Conservation (phyloP, 2,113 vertebrate genomes). For the Ictalurus furcatus region DNA sequence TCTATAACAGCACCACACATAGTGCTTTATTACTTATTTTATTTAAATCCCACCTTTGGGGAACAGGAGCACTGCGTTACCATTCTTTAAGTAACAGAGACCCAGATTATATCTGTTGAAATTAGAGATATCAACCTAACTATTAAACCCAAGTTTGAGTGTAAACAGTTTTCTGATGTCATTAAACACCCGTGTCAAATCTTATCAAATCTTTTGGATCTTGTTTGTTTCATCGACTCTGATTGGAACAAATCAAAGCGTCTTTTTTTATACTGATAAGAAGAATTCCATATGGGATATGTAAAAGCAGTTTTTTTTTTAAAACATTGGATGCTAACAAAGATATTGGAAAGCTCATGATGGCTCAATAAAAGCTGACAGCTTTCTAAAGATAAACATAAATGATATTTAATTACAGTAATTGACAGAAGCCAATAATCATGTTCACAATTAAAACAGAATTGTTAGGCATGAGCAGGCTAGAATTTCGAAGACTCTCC, state of each 20-base stretch:
- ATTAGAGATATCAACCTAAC: not conserved
- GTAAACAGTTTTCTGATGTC: not conserved
- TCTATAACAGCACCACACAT: not conserved
- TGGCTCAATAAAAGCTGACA: not conserved
- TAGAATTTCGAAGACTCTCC: not conserved
- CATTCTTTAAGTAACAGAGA: not conserved
- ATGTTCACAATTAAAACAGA: not conserved
- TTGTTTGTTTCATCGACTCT: not conserved
- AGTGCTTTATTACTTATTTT: not conserved
- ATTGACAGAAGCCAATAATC: not conserved
- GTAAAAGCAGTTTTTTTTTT: not conserved
- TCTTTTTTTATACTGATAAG: not conserved
- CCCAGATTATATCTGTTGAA: not conserved
- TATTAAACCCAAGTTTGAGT: no score
- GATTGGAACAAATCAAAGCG: not conserved
- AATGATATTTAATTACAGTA: not conserved
- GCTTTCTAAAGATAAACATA: not conserved
- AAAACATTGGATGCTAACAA: not conserved
- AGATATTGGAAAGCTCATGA: not conserved
- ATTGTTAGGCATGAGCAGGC: not conserved
- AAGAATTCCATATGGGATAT: not conserved
- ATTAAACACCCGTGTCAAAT: not conserved
- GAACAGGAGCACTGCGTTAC: not conserved
- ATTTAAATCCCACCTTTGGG: not conserved
- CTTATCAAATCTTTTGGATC: not conserved